These are phyloP conservation scores for Pogonognathellus flavescens DNA, from an alignment of 1,140 invertebrate species.

Conservation along the genomic window DNA sequence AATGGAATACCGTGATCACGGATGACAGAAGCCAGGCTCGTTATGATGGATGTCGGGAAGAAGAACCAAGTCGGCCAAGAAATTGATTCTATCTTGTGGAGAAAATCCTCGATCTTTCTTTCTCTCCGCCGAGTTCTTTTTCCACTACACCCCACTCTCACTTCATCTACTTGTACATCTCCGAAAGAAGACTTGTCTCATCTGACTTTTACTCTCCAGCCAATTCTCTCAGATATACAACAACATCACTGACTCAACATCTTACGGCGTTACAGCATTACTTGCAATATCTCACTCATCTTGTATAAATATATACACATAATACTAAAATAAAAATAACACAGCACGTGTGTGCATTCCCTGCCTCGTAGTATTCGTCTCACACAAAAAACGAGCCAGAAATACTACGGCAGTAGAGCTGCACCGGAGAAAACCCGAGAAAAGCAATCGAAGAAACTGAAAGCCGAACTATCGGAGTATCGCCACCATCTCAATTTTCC, in stretches of 20 bases:
- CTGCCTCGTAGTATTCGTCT: not conserved
- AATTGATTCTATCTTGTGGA: constrained; percentile 51
- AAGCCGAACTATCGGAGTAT: not conserved
- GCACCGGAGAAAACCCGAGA: not conserved
- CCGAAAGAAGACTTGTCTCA: not conserved
- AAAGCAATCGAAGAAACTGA: not conserved
- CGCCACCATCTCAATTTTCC: constrained; percentile 1
- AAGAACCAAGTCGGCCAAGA: constrained; percentile 47
- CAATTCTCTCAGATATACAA: not conserved
- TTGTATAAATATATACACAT: not conserved
- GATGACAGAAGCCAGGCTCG: constrained; percentile 56
- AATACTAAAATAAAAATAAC: constrained; percentile 2
- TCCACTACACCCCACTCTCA: not conserved
- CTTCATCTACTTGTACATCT: constrained; percentile 31
- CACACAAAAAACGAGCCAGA: not conserved
- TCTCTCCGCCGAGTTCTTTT: constrained; percentile 6
- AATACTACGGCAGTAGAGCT: not conserved
- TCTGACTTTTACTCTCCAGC: constrained; percentile 4
- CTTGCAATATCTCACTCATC: not conserved
- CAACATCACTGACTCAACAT: not conserved
- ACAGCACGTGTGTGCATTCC: not conserved
- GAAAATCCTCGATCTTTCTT: constrained; percentile 33
- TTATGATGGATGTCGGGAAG: constrained; percentile 49
- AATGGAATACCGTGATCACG: constrained; percentile 65
- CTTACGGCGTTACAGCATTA: not conserved